Conservation (phyloP, 1,140 invertebrate genomes). For the Nasonia giraulti region DNA sequence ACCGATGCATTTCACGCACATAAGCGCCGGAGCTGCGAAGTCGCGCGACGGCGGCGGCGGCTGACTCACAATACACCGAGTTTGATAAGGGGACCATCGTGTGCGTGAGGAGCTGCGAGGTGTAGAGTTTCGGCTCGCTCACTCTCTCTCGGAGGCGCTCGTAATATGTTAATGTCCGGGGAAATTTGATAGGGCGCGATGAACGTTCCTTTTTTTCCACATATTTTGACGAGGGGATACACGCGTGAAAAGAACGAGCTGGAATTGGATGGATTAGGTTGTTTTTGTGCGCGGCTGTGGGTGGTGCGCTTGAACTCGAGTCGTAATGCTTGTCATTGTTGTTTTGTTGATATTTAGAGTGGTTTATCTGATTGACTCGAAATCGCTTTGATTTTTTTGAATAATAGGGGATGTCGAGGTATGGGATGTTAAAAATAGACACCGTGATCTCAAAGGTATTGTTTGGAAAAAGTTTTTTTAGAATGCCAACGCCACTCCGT, state of each 20-base stretch:
- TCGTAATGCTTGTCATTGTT: neutral
- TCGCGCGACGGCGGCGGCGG: neutral
- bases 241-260: neutral
- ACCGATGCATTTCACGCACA: neutral
- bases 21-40: neutral
- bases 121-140: conserved; percentile 38
- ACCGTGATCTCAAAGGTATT: neutral
- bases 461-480: conserved; percentile 1
- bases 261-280: neutral
- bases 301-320: neutral
- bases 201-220: conserved; percentile 23
- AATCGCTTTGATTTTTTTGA: neutral
- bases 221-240: neutral
- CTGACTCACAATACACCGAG: conserved; percentile 31
- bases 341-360: no score
- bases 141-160: neutral
- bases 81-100: conserved; percentile 25
- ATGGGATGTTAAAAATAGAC: neutral
- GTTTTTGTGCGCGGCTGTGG: neutral
- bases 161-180: conserved; percentile 51
- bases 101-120: conserved; percentile 7
- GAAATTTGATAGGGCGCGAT: conserved; percentile 47
- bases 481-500: neutral
- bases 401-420: neutral
- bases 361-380: neutral